These are phyloP conservation scores for Sarcophaga bullata DNA, from an alignment of 1,140 invertebrate species.

Conservation along the genomic window DNA sequence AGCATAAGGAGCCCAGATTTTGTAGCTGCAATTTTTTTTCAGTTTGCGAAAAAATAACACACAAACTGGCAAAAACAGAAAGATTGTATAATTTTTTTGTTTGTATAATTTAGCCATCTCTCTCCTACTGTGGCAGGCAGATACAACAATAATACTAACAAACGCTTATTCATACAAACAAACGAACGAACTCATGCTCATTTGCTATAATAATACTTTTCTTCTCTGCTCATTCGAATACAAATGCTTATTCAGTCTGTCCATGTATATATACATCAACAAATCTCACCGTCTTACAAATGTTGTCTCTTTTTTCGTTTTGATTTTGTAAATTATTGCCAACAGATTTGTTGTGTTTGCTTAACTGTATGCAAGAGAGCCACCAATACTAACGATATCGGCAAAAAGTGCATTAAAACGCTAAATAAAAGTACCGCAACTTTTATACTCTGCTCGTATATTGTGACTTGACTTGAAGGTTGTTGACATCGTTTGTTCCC, in stretches of 20 bases:
- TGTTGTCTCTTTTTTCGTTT: too few species aligned
- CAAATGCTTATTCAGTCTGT: too few species aligned
- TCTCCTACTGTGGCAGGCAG: constrained; percentile 15
- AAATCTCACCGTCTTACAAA: constrained; percentile 18
- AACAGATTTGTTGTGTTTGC: too few species aligned
- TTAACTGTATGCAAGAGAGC: not conserved
- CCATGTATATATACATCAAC: not conserved
- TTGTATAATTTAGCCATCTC: constrained; percentile 3
- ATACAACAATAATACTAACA: not conserved
- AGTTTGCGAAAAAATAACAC: too few species aligned
- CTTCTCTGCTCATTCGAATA: too few species aligned
- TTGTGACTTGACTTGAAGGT: constrained; percentile 14
- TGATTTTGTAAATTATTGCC: not conserved
- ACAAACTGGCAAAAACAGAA: too few species aligned
- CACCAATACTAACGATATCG: constrained; percentile 34
- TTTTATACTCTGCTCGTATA: too few species aligned
- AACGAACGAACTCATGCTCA: not conserved
- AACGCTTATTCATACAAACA: too few species aligned
- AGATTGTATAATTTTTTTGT: not conserved
- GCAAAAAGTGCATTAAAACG: constrained; percentile 45
- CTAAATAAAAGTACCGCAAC: not conserved
- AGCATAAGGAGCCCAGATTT: constrained; percentile 65
- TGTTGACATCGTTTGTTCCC: not conserved
- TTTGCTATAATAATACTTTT: not conserved
- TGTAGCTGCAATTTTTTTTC: constrained; percentile 45